Evolutionary conservation across 2,888 invertebrate species (phyloP), one percentile per base, ranked within the genome.

Genomic region (Phaonia tiefii): DNA sequence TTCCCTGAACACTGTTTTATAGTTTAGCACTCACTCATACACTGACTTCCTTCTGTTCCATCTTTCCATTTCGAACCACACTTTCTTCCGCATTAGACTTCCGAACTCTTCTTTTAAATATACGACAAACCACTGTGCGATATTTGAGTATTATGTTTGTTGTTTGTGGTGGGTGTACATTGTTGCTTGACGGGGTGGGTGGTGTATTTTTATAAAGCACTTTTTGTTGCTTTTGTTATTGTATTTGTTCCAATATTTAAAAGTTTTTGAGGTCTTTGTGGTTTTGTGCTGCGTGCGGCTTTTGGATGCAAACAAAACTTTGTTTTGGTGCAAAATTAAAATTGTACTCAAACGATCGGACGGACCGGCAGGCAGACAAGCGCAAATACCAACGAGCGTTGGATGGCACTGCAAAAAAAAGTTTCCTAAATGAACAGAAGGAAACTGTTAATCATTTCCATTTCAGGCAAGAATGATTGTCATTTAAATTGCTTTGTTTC

Each of bases 231-330:
- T 31, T 5, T 5, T 31, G 31, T 31, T 31, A 44, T n/a, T 22
- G 25, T 13, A 13, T 54, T 54, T 54, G 54, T 54, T 54, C 25
- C 54, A 54, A 54, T 54, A 25, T 54, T 54, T 54, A 54, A 54
- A 54, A 54, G 54, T 54, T 54, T 54, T 8, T 54, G 54, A 22
- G 54, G 54, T 13, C 25, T 54, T 54, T 20, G 10, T 54, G 54
- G 54, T 22, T 13, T 54, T 54, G 54, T 25, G 25, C 25, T 54
- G 54, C 25, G 25, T 54, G 54, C 10, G 54, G 54, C 54, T 54
- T 54, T 54, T 25, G 22, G 54, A 22, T 25, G 13, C 11, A 54
- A 54, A 54, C 25, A 54, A 2, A 54, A 54, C 54, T 54, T 54
- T 54, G 1, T 46, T 22, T 25, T 17, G 25, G 25, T 13, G 25